Base-by-base conservation (phyloP, 2,797 vertebrate genomes). In the Acanthopagrus latus region DNA sequence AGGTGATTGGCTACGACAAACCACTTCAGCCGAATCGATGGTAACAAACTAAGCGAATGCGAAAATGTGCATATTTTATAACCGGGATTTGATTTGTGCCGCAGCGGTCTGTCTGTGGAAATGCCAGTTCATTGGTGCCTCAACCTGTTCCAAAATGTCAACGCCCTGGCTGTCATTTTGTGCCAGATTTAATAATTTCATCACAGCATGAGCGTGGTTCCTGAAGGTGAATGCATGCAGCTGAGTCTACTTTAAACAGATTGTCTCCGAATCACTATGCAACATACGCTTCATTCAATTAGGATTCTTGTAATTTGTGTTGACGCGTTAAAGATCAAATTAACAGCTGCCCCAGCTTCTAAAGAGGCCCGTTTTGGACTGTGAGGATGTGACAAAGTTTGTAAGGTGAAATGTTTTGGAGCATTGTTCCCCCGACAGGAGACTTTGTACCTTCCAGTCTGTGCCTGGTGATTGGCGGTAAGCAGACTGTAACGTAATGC, bases 401-500 rank as follows among this genome's bases (percentile, higher is more conserved):
- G 18, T 23, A 7, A 51, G 13, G 55, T 68, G 81, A 52, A 63
- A 48, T 10, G 12, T 51, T 82, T 60, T 74, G 38, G 54, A 20
- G 70, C 67, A 75, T 90, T 86, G 80, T 33, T 71, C 16, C 13
- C 13, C 38, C 17, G 23, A 27, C 55, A 67, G 44, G 44, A 76
- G 23, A 67, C 50, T 52, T 60, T n/a, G 23, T 6, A 25, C 33
- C 58, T 57, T 74, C 50, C 64, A 54, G 41, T 9, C 18, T 64
- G 68, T 82, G 86, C 77, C 81, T 57, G 86, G 68, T 90, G 84
- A 86, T 71, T 88, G 90, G 64, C 84, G 80, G 81, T 41, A 63
- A 89, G 81, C 71, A 16, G 76, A 78, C 69, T 46, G 70, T 46
- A 83, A 68, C 47, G 29, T 75, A 89, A 85, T 20, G 62, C 75